Conservation (phyloP, 2,888 invertebrate genomes). For the Diplazon laetatorius region DNA sequence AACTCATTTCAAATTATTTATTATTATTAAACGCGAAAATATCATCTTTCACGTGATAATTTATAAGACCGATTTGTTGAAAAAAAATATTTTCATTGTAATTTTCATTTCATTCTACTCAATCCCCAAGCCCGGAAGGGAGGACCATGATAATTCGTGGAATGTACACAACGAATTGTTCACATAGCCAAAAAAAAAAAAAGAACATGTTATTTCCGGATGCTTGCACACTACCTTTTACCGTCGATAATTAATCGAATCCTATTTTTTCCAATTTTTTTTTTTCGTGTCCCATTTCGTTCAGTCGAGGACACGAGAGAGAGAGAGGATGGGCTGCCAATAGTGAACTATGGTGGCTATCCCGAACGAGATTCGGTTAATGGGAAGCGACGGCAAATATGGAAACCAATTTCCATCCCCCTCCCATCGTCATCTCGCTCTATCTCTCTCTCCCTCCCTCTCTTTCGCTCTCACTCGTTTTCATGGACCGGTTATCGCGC, state of each 20-base stretch:
- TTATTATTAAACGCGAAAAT: too few relatives aligned
- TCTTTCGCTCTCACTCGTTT: neutral
- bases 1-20: too few relatives aligned
- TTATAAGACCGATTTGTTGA: too few relatives aligned
- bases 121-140: too few relatives aligned
- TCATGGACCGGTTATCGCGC: constrained; percentile 5
- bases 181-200: too few relatives aligned
- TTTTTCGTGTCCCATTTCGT: constrained; percentile 7
- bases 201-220: neutral
- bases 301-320: constrained; percentile 29
- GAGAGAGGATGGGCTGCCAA: neutral
- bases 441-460: neutral
- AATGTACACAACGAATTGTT: neutral
- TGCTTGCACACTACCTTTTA: neutral
- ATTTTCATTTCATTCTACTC: too few relatives aligned
- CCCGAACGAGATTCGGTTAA: constrained; percentile 53
- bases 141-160: neutral
- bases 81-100: too few relatives aligned
- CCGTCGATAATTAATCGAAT: constrained; percentile 26
- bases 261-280: neutral
- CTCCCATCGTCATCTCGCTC: constrained; percentile 1
- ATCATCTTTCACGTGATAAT: too few relatives aligned
- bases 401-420: constrained; percentile 61
- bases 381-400: constrained; percentile 62
- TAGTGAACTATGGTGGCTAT: constrained; percentile 38